Percentiles rank a stretch among this genome's conserved stretches.
These are phyloP conservation scores for Scatophagus argus DNA, from an alignment of 2,113 vertebrate genomes.

Conservation along the genomic window DNA sequence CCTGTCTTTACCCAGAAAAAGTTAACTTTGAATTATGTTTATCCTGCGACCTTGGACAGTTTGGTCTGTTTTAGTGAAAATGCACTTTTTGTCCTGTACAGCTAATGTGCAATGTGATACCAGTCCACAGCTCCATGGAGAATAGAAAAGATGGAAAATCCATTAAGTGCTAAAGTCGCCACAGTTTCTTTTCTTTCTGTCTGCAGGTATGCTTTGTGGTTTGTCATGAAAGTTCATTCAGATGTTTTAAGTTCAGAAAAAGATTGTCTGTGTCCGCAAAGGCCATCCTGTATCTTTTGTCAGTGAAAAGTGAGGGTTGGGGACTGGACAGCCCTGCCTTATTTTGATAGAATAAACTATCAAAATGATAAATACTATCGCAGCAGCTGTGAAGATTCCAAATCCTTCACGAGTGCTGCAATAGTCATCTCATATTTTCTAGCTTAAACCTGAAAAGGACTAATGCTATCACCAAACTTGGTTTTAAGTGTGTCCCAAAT, in stretches of 20 bases:
- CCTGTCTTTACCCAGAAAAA: slow-evolving; percentile 41
- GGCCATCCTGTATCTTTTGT: slow-evolving; percentile 45
- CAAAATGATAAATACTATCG: slow-evolving; percentile 50
- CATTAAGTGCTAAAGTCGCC: slow-evolving; percentile 58
- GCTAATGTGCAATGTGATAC: slow-evolving; percentile 56
- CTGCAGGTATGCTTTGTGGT: slow-evolving; percentile 58
- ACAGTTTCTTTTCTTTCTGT: slow-evolving; percentile 29
- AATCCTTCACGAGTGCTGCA: slow-evolving; percentile 37
- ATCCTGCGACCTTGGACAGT: slow-evolving; percentile 38
- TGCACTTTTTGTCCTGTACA: slow-evolving; percentile 34
- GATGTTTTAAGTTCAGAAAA: slow-evolving; percentile 51
- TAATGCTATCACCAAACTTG: slow-evolving; percentile 60
- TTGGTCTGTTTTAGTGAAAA: slow-evolving; percentile 59
- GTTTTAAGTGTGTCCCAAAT: slow-evolving; percentile 73
- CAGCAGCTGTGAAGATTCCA: slow-evolving; percentile 51
- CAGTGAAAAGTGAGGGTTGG: slow-evolving; percentile 2
- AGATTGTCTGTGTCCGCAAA: slow-evolving; percentile 17
- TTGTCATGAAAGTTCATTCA: slow-evolving; percentile 52
- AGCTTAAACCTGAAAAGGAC: slow-evolving; percentile 43
- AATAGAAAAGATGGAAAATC: slow-evolving; percentile 68
- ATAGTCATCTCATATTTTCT: slow-evolving; percentile 61
- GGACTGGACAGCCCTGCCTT: slow-evolving; percentile 32
- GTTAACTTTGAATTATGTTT: slow-evolving; percentile 59
- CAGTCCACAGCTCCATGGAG: slow-evolving; percentile 33
- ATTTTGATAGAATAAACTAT: slow-evolving; percentile 48